Conservation (phyloP, 2,797 vertebrate genomes). For the Acestrorhynchus altus region DNA sequence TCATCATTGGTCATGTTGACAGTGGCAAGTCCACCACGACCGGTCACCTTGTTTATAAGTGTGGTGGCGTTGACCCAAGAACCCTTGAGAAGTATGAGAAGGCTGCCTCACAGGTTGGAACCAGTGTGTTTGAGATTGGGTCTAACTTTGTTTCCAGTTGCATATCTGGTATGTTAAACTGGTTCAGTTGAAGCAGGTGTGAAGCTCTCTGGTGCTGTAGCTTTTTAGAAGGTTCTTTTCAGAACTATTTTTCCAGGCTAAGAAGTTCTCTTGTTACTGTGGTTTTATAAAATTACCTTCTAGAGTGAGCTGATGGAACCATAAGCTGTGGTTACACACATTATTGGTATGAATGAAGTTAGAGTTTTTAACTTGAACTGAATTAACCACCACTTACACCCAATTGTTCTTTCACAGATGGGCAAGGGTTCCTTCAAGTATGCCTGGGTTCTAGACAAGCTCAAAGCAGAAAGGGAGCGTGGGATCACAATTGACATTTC, state of each 20-base stretch:
- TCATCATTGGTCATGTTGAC: slow-evolving; percentile 85
- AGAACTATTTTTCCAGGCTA: no score
- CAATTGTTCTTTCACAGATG: slow-evolving; percentile 63
- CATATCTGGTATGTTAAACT: no score
- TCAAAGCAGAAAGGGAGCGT: slow-evolving; percentile 82
- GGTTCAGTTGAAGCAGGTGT: no score
- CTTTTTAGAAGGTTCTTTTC: no score
- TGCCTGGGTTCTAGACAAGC: slow-evolving; percentile 84
- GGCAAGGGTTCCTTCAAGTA: slow-evolving; percentile 85
- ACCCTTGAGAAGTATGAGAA: slow-evolving; percentile 84
- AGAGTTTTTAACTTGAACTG: no score
- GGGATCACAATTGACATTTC: slow-evolving; percentile 85
- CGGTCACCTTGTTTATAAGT: slow-evolving; percentile 83
- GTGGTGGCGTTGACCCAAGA: slow-evolving; percentile 81
- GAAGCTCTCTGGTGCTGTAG: no score
- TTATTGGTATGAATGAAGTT: no score
- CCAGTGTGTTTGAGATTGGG: not conserved
- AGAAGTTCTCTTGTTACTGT: fast-evolving
- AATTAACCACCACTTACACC: no score
- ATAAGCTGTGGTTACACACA: no score
- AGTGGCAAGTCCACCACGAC: slow-evolving; percentile 86
- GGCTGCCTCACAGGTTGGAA: slow-evolving; percentile 74
- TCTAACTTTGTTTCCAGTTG: no score
- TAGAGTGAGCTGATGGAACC: no score
- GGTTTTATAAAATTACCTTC: not conserved